A percentile compares a stretch with the other conserved stretches of the same genome.
These are phyloP conservation scores for Astyanax mexicanus DNA, from an alignment of 2,797 vertebrate genomes.

Conservation along the genomic window DNA sequence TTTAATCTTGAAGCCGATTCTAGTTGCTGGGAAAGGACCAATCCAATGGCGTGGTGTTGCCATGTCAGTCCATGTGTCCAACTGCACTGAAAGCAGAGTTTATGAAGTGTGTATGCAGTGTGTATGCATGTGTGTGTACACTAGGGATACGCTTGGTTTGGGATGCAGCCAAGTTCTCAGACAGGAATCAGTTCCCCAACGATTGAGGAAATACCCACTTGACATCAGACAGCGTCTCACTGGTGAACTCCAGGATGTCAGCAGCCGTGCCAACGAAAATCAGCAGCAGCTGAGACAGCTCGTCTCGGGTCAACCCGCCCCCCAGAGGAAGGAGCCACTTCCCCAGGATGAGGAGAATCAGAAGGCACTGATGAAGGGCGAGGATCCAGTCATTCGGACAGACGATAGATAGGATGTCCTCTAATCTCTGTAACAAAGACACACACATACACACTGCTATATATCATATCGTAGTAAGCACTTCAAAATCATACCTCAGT, in stretches of 20 bases:
- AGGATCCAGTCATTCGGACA: conserved; percentile 90
- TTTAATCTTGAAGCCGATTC: no score
- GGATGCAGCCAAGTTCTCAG: background rate
- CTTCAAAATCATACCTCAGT: no score
- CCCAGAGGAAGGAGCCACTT: conserved; percentile 94
- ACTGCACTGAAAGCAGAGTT: no score
- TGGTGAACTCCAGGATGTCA: conserved; percentile 94
- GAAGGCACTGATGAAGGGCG: conserved; percentile 88
- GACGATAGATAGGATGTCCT: conserved; percentile 57
- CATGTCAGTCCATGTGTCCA: no score
- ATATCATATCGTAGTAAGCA: no score
- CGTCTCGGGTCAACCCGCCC: conserved; percentile 85
- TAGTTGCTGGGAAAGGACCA: no score
- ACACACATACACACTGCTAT: background rate
- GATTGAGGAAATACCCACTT: conserved; percentile 77
- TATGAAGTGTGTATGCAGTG: no score
- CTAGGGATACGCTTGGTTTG: background rate
- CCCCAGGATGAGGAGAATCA: conserved; percentile 90
- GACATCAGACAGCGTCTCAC: conserved; percentile 88
- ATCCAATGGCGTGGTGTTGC: no score
- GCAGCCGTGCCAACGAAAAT: conserved; percentile 94
- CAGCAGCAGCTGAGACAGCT: conserved; percentile 92
- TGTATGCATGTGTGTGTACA: no score
- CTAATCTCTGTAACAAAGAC: conserved; percentile 43
- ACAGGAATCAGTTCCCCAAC: background rate